Percentiles rank a stretch among this genome's conserved stretches.
phyloP scores from a whole-genome alignment of 2,113 vertebrate species.

The Spermophilus dauricus region DNA sequence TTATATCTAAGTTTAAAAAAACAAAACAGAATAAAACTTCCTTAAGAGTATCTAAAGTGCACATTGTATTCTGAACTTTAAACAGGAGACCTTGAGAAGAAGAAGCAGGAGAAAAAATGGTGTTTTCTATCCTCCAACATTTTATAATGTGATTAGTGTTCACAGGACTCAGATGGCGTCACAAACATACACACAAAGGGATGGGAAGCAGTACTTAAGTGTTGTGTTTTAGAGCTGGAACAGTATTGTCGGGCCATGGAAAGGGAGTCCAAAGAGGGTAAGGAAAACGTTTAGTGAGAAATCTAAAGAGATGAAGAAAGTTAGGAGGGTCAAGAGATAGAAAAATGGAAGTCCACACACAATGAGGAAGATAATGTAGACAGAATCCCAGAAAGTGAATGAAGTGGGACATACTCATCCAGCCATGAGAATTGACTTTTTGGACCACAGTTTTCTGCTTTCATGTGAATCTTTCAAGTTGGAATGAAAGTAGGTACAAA shows the following conservation, averaged over 20 bases:
- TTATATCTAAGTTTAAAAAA: background rate
- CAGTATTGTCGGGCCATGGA: background rate
- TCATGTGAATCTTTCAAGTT: slow-evolving; percentile 2
- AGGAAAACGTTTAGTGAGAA: background rate
- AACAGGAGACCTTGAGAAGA: background rate
- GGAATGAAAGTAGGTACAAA: background rate
- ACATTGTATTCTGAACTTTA: background rate
- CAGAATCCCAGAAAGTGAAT: background rate
- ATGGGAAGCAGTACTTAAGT: background rate
- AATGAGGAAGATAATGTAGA: background rate
- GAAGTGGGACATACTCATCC: background rate
- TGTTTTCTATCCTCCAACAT: background rate
- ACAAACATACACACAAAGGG: background rate
- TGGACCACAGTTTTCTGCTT: background rate
- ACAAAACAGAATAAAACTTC: background rate
- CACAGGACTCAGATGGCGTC: background rate
- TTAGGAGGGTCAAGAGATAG: background rate
- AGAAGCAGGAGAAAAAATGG: background rate
- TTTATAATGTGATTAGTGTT: background rate
- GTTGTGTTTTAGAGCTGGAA: background rate
- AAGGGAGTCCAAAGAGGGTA: background rate
- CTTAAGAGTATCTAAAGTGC: background rate
- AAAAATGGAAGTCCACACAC: background rate
- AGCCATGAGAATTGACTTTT: background rate
- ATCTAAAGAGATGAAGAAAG: background rate